A percentile compares a stretch with the other conserved stretches of the same genome.
Evolutionary conservation across 2,113 vertebrate genomes (phyloP).

Genomic region (Astatoreochromis straeleni): DNA sequence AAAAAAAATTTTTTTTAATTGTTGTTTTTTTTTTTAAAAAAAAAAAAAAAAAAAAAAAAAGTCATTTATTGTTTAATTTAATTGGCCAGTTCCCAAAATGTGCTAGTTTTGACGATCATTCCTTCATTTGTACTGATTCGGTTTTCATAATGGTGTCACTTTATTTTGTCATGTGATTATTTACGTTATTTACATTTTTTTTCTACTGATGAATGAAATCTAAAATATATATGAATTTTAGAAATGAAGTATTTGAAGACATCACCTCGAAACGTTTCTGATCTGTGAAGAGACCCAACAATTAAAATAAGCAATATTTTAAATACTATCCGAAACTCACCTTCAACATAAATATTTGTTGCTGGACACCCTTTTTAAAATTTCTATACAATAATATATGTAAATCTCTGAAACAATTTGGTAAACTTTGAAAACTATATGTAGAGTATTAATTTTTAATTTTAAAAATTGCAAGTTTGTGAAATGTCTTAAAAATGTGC

Average conservation of each 20-base stretch:
- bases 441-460: not conserved
- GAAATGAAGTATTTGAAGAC: not conserved
- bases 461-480: not conserved
- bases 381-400: rapidly evolving
- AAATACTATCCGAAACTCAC: not conserved
- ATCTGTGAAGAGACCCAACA: not conserved
- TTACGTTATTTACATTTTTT: not conserved
- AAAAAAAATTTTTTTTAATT: too few species aligned
- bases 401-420: not conserved
- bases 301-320: not conserved
- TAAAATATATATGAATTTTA: rapidly evolving
- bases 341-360: not conserved
- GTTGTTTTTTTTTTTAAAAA: not conserved
- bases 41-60: too few species aligned
- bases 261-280: rapidly evolving
- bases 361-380: not conserved
- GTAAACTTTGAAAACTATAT: rapidly evolving
- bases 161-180: not conserved
- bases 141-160: not conserved
- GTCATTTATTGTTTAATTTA: not conserved
- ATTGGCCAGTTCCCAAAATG: not conserved
- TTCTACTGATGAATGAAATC: not conserved
- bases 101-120: rapidly evolving
- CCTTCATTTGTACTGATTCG: rapidly evolving
- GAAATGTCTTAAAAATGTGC: rapidly evolving